Base-by-base conservation (phyloP, 2,888 invertebrate species). In the Drosophila greeni region DNA sequence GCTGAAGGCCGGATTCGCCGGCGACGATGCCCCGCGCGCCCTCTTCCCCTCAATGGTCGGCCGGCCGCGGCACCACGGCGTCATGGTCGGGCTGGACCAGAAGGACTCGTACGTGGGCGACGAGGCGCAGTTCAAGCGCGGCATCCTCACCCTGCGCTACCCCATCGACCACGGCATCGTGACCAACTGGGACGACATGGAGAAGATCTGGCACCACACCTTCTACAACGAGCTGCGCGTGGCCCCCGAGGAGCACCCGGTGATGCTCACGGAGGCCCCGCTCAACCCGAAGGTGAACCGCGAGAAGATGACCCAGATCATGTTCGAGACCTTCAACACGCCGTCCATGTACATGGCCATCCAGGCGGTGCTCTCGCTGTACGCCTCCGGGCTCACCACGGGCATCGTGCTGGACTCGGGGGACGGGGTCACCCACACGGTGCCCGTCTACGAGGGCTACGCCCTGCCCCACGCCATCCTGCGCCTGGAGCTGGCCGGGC, bases 121-220 rank as follows among this genome's bases (percentile, higher is more conserved):
- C 1, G 42, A 42, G 42, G 42, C 42, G 1, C 42, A 42, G 26
- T 16, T 26, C 9, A 42, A 16, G 42, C 24, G 42, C n/a, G 16
- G 6, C 16, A 26, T 42, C 0, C 42, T 42, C 42, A 11, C 9
- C 1, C 24, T 42, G 9, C 5, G 5, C 5, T 42, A 42, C 2
- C 42, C 42, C 24, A 42, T 42, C 24, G 42, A 42, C 0, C 16
- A 26, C 42, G 42, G 42, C 3, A 1, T 42, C 11, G 16, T 42
- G 5, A 6, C 6, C 16, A 16, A 42, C 5, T 42, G 42, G 42
- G 42, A 42, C 11, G 42, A 42, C 24, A 42, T 42, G 42, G 42
- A 42, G 42, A 24, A 42, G 42, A 42, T 42, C 42, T 42, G 42
- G 42, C 42, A 42, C 11, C 42, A 42, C 24, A 42, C 42, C 42